Evolutionary conservation across 1,140 invertebrate species (phyloP).

Genomic region (Tetramorium parvispinum): DNA sequence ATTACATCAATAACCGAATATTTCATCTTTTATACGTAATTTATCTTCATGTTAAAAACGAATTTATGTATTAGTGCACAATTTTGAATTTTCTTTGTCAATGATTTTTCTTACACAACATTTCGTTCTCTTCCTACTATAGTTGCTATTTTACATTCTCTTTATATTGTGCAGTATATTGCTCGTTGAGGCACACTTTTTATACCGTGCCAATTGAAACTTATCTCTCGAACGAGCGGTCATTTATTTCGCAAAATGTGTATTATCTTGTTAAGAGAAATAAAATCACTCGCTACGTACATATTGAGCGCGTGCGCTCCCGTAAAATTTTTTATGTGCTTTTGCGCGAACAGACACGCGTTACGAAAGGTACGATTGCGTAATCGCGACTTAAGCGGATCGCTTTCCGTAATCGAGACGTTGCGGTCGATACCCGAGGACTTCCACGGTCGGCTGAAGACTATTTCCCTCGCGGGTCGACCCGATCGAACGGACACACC

Average conservation of each 20-base stretch:
- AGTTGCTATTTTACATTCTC: constrained; percentile 27
- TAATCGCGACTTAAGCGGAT: constrained; percentile 25
- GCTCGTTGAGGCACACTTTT: neutral
- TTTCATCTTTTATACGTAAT: neutral
- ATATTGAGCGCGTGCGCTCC: neutral
- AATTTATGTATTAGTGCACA: neutral
- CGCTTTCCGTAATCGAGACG: constrained; percentile 43
- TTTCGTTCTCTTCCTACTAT: neutral
- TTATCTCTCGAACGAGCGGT: neutral
- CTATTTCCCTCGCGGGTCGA: constrained; percentile 31
- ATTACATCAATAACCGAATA: neutral
- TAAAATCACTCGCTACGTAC: neutral
- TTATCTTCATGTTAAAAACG: neutral
- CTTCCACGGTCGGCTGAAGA: constrained; percentile 3
- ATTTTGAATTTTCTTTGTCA: neutral
- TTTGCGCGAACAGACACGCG: neutral
- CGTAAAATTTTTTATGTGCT: neutral
- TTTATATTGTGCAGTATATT: neutral
- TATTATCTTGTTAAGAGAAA: neutral
- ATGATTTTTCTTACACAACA: too few relatives aligned
- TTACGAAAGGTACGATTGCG: constrained; percentile 25
- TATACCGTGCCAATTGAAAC: neutral
- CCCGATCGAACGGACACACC: neutral
- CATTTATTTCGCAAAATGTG: constrained; percentile 9
- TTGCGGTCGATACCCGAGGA: constrained; percentile 17